These are phyloP conservation scores for Drosophila tripunctata DNA, from an alignment of 2,888 invertebrate species.

Conservation along the genomic window DNA sequence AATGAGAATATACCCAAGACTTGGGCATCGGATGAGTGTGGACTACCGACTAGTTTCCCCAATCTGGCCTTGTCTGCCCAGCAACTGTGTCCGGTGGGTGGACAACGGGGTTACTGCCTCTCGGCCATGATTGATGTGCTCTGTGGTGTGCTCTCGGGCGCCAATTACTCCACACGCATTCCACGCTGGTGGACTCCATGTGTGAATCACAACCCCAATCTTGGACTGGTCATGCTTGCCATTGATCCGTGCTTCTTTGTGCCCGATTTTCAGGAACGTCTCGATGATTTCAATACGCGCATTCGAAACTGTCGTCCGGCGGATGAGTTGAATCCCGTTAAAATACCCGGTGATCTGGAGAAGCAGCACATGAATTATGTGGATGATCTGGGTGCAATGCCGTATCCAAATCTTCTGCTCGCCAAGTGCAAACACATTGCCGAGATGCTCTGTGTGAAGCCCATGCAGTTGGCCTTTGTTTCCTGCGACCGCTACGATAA, in stretches of 20 bases:
- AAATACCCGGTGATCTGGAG: constrained; percentile 45
- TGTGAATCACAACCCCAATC: constrained; percentile 15
- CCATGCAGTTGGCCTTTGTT: constrained; percentile 40
- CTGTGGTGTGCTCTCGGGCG: constrained; percentile 57
- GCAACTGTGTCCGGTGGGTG: constrained; percentile 49
- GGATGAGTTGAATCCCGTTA: constrained; percentile 14
- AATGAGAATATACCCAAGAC: constrained; percentile 41
- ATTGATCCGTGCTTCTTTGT: constrained; percentile 56
- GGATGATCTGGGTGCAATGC: constrained; percentile 38
- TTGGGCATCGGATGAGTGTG: constrained; percentile 52
- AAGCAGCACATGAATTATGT: constrained; percentile 47
- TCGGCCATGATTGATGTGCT: constrained; percentile 53
- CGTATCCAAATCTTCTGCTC: constrained; percentile 45
- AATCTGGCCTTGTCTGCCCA: constrained; percentile 35
- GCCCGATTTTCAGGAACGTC: constrained; percentile 42
- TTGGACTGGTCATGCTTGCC: constrained; percentile 52
- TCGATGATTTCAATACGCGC: constrained; percentile 48
- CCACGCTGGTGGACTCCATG: constrained; percentile 15
- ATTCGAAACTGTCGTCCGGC: constrained; percentile 20
- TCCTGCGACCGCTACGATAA: neutral
- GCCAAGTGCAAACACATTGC: constrained; percentile 37
- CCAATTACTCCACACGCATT: constrained; percentile 47
- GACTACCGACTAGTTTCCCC: constrained; percentile 45
- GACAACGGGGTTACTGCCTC: constrained; percentile 45
- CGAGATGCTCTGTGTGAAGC: constrained; percentile 35